These are phyloP conservation scores for Morpho deidamia DNA, from an alignment of 2,888 invertebrate genomes.

Conservation along the genomic window DNA sequence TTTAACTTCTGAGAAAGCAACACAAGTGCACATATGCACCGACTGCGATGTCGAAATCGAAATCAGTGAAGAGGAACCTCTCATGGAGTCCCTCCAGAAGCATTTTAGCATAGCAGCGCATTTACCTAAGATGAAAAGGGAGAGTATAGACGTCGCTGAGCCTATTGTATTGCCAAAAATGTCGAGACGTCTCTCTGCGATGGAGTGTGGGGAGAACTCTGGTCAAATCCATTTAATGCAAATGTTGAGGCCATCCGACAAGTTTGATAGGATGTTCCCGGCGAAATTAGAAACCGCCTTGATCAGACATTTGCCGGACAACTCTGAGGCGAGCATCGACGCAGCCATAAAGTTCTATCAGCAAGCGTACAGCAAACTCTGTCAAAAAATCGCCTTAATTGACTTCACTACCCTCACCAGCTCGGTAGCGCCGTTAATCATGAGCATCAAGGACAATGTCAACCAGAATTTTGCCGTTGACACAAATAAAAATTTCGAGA, in stretches of 20 bases:
- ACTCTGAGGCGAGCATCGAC: conserved; percentile 60
- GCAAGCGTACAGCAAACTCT: conserved; percentile 50
- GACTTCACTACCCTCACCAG: conserved; percentile 60
- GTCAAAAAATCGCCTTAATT: conserved; percentile 43
- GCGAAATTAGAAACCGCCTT: conserved; percentile 53
- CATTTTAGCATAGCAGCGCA: conserved; percentile 64
- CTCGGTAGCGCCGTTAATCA: conserved; percentile 68
- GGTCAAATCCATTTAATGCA: conserved; percentile 48
- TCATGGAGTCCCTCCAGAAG: conserved; percentile 67
- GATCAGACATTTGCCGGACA: conserved; percentile 59
- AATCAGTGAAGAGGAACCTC: conserved; percentile 59
- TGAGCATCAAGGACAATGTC: conserved; percentile 72
- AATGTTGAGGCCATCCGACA: conserved; percentile 50
- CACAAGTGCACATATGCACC: conserved; percentile 67
- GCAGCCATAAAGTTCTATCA: conserved; percentile 61
- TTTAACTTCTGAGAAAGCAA: conserved; percentile 48
- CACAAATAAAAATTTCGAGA: conserved; percentile 62
- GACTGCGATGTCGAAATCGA: conserved; percentile 68
- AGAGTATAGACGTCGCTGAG: conserved; percentile 66
- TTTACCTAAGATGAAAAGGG: conserved; percentile 58
- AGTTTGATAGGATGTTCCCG: conserved; percentile 50
- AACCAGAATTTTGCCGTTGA: conserved; percentile 67
- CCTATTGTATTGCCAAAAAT: conserved; percentile 62
- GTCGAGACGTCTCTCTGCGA: conserved; percentile 61
- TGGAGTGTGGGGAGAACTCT: conserved; percentile 53